These are phyloP conservation scores for Drosophila sp. DNA, from an alignment of 1,140 invertebrate species.

Conservation along the genomic window DNA sequence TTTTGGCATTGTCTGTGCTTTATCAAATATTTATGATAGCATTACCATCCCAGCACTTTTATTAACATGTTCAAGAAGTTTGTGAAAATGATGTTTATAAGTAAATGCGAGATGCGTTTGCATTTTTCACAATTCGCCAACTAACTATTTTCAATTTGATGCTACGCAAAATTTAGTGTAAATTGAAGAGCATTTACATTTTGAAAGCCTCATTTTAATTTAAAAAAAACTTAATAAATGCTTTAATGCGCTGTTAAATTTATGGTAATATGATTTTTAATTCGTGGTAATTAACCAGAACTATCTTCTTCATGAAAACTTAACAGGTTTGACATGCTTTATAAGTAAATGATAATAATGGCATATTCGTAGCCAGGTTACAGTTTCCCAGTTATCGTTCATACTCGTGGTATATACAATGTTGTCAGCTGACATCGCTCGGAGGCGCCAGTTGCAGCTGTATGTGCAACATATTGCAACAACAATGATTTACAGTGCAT, in stretches of 20 bases:
- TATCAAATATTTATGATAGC: conserved; percentile 67
- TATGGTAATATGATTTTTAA: too few species aligned
- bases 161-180: too few species aligned
- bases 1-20: conserved; percentile 54
- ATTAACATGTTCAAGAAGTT: conserved; percentile 55
- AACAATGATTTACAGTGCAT: conserved; percentile 77
- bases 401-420: conserved; percentile 20
- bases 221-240: too few species aligned
- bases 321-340: not conserved
- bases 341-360: conserved; percentile 19
- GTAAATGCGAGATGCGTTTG: conserved; percentile 1
- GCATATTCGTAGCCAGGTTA: not conserved
- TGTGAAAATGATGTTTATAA: not conserved
- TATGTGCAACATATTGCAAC: conserved; percentile 63
- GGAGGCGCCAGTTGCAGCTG: conserved; percentile 41
- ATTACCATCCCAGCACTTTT: conserved; percentile 34
- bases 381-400: not conserved
- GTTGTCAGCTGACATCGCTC: conserved; percentile 40
- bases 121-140: not conserved
- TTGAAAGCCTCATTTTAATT: too few species aligned
- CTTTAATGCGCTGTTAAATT: too few species aligned
- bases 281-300: too few species aligned
- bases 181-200: too few species aligned
- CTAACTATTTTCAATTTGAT: too few species aligned
- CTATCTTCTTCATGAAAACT: too few species aligned